Base-by-base conservation (phyloP, 2,888 invertebrate species). In the Tortrix viridana region DNA sequence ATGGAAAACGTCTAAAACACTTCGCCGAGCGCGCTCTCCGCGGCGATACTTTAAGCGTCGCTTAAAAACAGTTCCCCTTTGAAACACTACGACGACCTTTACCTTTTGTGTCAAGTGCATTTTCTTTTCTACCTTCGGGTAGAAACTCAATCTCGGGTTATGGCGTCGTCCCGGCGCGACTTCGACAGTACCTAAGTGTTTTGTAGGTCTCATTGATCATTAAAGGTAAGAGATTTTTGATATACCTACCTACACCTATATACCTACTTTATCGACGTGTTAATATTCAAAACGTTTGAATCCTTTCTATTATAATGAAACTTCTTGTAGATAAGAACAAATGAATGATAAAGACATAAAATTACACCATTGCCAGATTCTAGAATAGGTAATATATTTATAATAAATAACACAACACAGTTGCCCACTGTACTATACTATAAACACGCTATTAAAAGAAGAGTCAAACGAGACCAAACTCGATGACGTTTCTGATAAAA, bases 1-100 rank as follows among this genome's bases (percentile, higher is more conserved):
- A 71, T 76, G 79, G 73, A 77, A 75, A 77, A 68, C 69, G 72
- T 67, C 71, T 71, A 71, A 67, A 58, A 63, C 63, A 58, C 63
- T 63, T 58, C 52, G 52, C 38, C 43, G 41, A 14, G 23, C 55
- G 44, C 44, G 26, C 50, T 43, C 49, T 46, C 46, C 23, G 38
- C 56, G 4, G 56, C 56, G 61, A 55, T 57, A 63, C 47, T 57
- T 52, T 16, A 43, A 52, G 32, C 58, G n/a, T 26, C 52, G 26
- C 19, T 57, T 50, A 23, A 57, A 58, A 52, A 62, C 62, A 16
- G 23, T 61, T 62, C 23, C 19, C 41, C 23, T 52, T 41, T 23
- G 23, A 47, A 52, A 53, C 22, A 47, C 22, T 22, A 12, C 23
- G 37, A 20, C 22, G 9, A 19, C 53, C 22, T 5, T 22, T 7